phyloP scores from a whole-genome alignment of 2,888 invertebrate genomes.

The Dromius quadrimaculatus region DNA sequence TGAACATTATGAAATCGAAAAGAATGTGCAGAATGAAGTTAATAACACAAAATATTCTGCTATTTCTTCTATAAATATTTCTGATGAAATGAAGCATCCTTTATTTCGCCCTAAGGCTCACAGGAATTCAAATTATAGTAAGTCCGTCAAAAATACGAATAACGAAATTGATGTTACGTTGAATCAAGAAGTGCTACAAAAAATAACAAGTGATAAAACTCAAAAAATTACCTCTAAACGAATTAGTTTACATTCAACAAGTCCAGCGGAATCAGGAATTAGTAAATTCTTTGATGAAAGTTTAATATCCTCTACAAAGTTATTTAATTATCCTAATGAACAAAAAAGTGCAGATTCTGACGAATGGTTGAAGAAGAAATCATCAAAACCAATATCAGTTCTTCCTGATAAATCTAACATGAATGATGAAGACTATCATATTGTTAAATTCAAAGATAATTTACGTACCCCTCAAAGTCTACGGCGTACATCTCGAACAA shows the following conservation, averaged over 20 bases:
- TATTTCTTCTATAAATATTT: conserved; percentile 28
- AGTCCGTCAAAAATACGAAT: not conserved
- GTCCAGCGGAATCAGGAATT: conserved; percentile 11
- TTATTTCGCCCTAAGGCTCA: conserved; percentile 27
- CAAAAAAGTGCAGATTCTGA: conserved; percentile 6
- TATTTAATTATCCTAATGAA: conserved; percentile 28
- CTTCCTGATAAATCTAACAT: not conserved
- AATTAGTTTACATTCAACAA: not conserved
- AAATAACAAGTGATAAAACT: not conserved
- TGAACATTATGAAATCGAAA: not conserved
- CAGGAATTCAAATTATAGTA: conserved; percentile 2
- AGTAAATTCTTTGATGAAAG: conserved; percentile 41
- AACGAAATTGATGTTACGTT: not conserved
- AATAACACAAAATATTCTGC: conserved; percentile 13
- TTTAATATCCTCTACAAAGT: conserved; percentile 41
- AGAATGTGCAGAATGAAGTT: not conserved
- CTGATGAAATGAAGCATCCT: conserved; percentile 18
- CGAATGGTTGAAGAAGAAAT: conserved; percentile 1
- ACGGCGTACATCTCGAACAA: too few species aligned
- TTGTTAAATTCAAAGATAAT: not conserved
- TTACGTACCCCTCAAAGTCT: too few species aligned
- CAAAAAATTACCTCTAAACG: conserved; percentile 6
- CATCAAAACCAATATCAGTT: not conserved
- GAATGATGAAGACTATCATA: not conserved
- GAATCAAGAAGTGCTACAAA: not conserved